These are phyloP conservation scores for Micrastur ruficollis DNA, from an alignment of 2,797 vertebrate genomes.

Conservation along the genomic window DNA sequence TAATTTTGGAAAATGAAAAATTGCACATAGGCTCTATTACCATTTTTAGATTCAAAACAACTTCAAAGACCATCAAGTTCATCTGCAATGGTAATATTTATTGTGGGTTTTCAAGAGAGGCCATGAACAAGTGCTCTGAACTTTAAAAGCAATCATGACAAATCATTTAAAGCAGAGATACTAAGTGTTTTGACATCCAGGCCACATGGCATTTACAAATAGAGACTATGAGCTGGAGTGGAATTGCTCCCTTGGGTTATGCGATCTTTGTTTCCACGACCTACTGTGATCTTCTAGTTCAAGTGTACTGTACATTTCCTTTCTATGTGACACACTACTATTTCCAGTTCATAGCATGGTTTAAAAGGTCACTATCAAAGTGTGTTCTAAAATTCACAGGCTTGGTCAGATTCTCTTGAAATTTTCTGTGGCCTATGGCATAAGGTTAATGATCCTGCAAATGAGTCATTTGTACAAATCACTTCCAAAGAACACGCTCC, in stretches of 20 bases:
- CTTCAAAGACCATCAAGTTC: slow-evolving; percentile 18
- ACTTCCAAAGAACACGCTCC: background rate
- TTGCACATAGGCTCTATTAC: background rate
- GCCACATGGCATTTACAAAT: background rate
- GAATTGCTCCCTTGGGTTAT: slow-evolving; percentile 41
- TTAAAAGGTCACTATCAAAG: background rate
- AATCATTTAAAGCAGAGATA: slow-evolving; percentile 28
- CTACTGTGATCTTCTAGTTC: background rate
- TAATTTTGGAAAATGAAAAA: background rate
- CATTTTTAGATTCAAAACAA: slow-evolving; percentile 30
- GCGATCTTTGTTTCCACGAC: slow-evolving; percentile 50
- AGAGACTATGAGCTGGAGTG: background rate
- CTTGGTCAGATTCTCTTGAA: background rate
- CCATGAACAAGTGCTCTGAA: slow-evolving; percentile 36
- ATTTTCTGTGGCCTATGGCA: background rate
- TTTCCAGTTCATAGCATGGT: slow-evolving; percentile 20
- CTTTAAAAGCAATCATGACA: slow-evolving; percentile 23
- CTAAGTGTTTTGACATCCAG: slow-evolving; percentile 42
- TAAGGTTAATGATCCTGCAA: background rate
- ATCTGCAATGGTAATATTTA: slow-evolving; percentile 28
- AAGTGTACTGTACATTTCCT: background rate
- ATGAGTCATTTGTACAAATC: background rate
- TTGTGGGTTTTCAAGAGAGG: background rate
- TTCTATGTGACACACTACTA: background rate
- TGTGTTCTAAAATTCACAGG: background rate